Evolutionary conservation across 2,113 vertebrate species (phyloP), one percentile per base, ranked within the genome.

Genomic region (Bungarus multicinctus): DNA sequence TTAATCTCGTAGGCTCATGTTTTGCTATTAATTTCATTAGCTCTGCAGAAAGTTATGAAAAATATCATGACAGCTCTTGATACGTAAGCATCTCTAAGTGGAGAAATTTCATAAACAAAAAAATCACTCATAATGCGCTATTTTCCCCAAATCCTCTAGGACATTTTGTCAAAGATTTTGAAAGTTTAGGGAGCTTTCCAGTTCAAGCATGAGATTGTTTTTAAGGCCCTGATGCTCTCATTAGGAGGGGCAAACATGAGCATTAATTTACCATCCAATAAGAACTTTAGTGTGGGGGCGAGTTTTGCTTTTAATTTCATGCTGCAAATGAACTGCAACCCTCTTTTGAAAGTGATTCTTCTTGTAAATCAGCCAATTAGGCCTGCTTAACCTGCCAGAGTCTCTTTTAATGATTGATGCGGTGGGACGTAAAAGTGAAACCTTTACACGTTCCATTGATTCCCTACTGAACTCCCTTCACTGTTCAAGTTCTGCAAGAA

Each of bases 381-480:
- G 94, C 93, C 93, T 92, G 39, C 95, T 74, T 95, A 95, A 97
- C 95, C 95, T 96, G 60, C 94, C 6, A 4, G 81, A 57, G 85
- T 89, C 95, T 95, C 94, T 96, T 96, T 87, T 96, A 96, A 97
- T 97, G 96, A 97, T 22, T 91, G 96, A 96, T 96, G 93, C 92
- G 58, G 94, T 93, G 91, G 94, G 96, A 97, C 52, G 86, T 93
- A 92, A 92, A 96, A 96, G 94, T 94, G 94, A 94, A 95, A 94
- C 95, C 92, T 94, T 94, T 93, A 96, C 60, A 96, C 50, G 53
- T 53, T 93, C 91, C 94, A 69, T 94, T 89, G 88, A 94, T 20
- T 95, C 95, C 95, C 92, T 47, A 85, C 87, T 93, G 96, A 95
- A 94, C 91, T 95, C n/a, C 55, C 57, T 96, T 89, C 91, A 18